Evolutionary conservation across 2,888 invertebrate species (phyloP).

Genomic region (Thymelicus lineola): DNA sequence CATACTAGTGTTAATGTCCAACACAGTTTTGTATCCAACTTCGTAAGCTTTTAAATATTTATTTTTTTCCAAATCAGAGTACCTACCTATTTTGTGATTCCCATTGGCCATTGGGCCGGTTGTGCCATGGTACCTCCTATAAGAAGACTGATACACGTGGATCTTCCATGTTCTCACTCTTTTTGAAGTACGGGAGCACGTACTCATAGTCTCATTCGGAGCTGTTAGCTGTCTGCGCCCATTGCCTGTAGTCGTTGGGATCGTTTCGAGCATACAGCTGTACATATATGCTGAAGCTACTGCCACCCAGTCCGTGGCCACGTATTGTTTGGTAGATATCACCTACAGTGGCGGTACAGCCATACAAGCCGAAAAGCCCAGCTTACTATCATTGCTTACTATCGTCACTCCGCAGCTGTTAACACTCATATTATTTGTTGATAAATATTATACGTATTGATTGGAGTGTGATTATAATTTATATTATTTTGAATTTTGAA

Average conservation of each 20-base stretch:
- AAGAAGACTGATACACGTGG: conserved; percentile 34
- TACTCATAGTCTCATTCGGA: conserved; percentile 73
- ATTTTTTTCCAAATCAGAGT: conserved; percentile 13
- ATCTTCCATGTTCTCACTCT: conserved; percentile 44
- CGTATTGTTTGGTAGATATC: conserved; percentile 80
- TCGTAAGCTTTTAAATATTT: conserved; percentile 57
- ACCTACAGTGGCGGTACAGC: no score
- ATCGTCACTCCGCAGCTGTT: no score
- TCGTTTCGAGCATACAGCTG: conserved; percentile 78
- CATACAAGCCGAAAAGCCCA: no score
- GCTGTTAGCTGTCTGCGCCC: conserved; percentile 72
- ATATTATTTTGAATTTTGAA: no score
- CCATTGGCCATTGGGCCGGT: conserved; percentile 65
- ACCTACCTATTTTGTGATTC: conserved; percentile 52
- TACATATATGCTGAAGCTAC: conserved; percentile 79
- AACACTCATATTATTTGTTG: no score
- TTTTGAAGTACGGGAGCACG: conserved; percentile 48
- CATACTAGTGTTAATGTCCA: conserved; percentile 51
- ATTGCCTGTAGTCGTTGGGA: conserved; percentile 70
- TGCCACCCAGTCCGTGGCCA: conserved; percentile 85
- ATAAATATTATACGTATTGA: no score
- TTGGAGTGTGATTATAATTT: no score
- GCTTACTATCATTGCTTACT: no score
- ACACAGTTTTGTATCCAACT: conserved; percentile 60
- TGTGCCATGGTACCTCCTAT: conserved; percentile 49